Evolutionary conservation across 2,113 vertebrate species (phyloP), one percentile per base, ranked within the genome.

Genomic region (Hystrix cristata): DNA sequence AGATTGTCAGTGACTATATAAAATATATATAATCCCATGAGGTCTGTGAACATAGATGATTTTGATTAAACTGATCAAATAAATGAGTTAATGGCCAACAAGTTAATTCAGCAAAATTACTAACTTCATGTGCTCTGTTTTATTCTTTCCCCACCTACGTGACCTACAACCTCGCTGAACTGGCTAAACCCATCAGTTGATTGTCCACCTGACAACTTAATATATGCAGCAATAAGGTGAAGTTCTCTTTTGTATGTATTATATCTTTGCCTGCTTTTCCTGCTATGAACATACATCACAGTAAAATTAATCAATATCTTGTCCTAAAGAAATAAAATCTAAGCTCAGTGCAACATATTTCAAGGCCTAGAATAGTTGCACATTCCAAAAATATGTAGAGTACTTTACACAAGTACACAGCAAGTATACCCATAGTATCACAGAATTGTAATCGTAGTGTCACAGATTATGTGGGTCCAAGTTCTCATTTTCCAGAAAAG

Each of bases 11-110:
- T 69, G 69, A 72, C 29, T 72, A 59, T n/a, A 69, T 64, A 51
- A 81, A 31, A 62, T 53, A 51, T 6, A 34, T 29, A 46, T 31
- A 13, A 74, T 21, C 12, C 11, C 55, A 79, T 90, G 34, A 64
- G 1, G 60, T 65, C 69, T 88, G 43, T 92, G 14, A 34, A 3
- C 21, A 91, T 43, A 74, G 34, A 86, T 67, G 59, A 57, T 71
- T 95, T 92, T 93, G 21, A 71, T 78, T 82, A 82, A 89, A 67
- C 65, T 96, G 13, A 13, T 72, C 29, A 94, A 82, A 82, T 46
- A 67, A 53, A 57, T 62, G 72, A 87, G 38, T 71, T 88, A n/a
- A 29, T 83, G n/a, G 43, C 72, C 3, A 85, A 79, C 72, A 55
- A 81, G 6, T 90, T 46, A 46, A 65, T 29, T 91, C 57, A 72